Evolutionary conservation across 2,888 invertebrate genomes (phyloP), one percentile per base, ranked within the genome.

Genomic region (Portevinia maculata): DNA sequence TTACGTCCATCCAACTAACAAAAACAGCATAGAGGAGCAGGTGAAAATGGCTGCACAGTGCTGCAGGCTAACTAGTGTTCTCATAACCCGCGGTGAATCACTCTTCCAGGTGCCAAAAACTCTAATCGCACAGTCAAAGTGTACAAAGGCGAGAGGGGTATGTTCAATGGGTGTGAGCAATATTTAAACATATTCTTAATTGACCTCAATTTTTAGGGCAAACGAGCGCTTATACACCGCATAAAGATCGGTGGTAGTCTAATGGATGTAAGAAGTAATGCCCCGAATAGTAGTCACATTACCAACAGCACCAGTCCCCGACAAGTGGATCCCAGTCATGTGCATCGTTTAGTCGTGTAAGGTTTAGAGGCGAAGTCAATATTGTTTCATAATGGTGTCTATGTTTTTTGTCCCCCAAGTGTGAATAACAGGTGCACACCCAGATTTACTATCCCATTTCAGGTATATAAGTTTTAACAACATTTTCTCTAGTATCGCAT

Each of bases 41-140:
- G 93, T 96, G 4, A 95, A 95, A 84, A 94, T 96, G 90, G 98
- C 98, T 0, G 97, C 97, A 4, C 94, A 96, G 87, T 97, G 96
- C 86, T 97, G 97, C 88, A 94, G 94, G 88, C 94, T 97, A 73
- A 96, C 97, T 37, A 96, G 96, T 89, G 94, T 95, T 57, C 91
- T 98, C 86, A 94, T 98, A 90, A 93, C 94, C 70, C 94, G 94
- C 89, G 93, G 94, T 85, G 94, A 96, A 75, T 93, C 93, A 84
- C 92, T 98, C 76, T 98, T 97, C 94, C 92, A 93, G 81, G 95
- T 97, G 84, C 96, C 97, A 55, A 92, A 92, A 78, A 93, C 94
- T 60, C 92, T 97, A 39, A 91, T 96, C 87, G 89, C 91, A 76
- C 94, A 95, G 91, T 90, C 96, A 89, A 87, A 92, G 90, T 85